These are phyloP conservation scores for Oryzias melastigma DNA, from an alignment of 2,113 vertebrate species.

Conservation along the genomic window DNA sequence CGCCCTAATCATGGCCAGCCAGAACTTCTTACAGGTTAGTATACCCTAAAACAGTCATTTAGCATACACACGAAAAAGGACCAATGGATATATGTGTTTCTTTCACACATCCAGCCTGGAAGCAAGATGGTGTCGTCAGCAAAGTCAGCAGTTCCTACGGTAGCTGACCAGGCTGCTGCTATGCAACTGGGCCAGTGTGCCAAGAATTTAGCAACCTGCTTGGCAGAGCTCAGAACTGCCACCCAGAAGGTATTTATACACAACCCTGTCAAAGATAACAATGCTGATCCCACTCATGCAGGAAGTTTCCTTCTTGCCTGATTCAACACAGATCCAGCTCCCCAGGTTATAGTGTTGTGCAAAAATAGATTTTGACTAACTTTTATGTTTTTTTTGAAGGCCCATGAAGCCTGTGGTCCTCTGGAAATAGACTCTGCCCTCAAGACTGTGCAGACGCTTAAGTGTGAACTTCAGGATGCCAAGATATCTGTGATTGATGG, in stretches of 20 bases:
- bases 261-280: slow-evolving; percentile 5
- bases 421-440: slow-evolving; percentile 97
- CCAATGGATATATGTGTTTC: slow-evolving; percentile 1
- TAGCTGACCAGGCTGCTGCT: slow-evolving; percentile 93
- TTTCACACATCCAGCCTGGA: slow-evolving; percentile 81
- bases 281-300: slow-evolving; percentile 7
- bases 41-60: neutral
- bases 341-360: slow-evolving; percentile 2
- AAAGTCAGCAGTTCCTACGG: slow-evolving; percentile 94
- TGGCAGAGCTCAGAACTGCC: slow-evolving; percentile 92
- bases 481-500: slow-evolving; percentile 90
- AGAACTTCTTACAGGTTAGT: slow-evolving; percentile 93
- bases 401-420: slow-evolving; percentile 96
- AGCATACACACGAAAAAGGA: neutral
- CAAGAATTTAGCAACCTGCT: slow-evolving; percentile 95
- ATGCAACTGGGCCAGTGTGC: slow-evolving; percentile 98
- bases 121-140: slow-evolving; percentile 97
- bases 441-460: slow-evolving; percentile 90
- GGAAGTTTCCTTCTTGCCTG: slow-evolving; percentile 5
- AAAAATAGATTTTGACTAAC: slow-evolving; percentile 3
- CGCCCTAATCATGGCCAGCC: slow-evolving; percentile 93
- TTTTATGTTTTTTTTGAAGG: slow-evolving; percentile 68
- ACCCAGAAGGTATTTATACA: slow-evolving; percentile 87
- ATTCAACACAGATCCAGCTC: neutral
- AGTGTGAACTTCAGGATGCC: slow-evolving; percentile 93